Conservation (phyloP, 53 echinoderm and acorn worm species). For the Hippasteria phrygiana region DNA sequence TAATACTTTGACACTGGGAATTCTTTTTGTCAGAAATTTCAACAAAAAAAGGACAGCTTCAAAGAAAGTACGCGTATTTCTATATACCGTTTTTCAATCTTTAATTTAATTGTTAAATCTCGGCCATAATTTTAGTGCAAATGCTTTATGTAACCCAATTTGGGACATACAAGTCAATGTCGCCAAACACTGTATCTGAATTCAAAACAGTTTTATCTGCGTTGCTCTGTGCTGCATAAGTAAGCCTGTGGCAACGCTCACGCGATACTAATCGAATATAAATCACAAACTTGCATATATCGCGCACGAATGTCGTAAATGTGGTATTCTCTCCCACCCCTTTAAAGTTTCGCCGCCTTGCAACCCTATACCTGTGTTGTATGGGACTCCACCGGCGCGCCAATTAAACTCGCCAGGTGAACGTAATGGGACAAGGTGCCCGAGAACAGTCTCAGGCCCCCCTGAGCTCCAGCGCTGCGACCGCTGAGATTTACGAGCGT, state of each 20-base stretch:
- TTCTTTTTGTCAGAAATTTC: too few relatives aligned
- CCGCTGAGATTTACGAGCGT: slow-evolving; percentile 37
- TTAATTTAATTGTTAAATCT: too few relatives aligned
- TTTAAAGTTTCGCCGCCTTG: slow-evolving; percentile 17
- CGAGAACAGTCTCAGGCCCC: not conserved
- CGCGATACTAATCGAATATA: not conserved
- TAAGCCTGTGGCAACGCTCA: not conserved
- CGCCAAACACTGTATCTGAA: too few relatives aligned
- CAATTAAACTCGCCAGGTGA: slow-evolving; percentile 39
- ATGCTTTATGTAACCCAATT: too few relatives aligned
- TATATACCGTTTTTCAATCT: too few relatives aligned
- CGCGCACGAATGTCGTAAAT: not conserved
- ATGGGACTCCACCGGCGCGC: not conserved
- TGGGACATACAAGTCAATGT: too few relatives aligned
- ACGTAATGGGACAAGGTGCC: not conserved
- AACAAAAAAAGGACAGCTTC: too few relatives aligned
- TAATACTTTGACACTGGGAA: too few relatives aligned
- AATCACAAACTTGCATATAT: not conserved
- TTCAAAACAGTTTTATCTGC: too few relatives aligned
- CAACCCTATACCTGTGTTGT: slow-evolving; percentile 35
- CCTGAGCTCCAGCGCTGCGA: not conserved
- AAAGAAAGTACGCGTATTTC: too few relatives aligned
- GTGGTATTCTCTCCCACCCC: not conserved
- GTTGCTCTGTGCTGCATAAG: too few relatives aligned
- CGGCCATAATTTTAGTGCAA: too few relatives aligned